phyloP scores from a whole-genome alignment of 1,140 invertebrate genomes.

The Scaptomyza montana region DNA sequence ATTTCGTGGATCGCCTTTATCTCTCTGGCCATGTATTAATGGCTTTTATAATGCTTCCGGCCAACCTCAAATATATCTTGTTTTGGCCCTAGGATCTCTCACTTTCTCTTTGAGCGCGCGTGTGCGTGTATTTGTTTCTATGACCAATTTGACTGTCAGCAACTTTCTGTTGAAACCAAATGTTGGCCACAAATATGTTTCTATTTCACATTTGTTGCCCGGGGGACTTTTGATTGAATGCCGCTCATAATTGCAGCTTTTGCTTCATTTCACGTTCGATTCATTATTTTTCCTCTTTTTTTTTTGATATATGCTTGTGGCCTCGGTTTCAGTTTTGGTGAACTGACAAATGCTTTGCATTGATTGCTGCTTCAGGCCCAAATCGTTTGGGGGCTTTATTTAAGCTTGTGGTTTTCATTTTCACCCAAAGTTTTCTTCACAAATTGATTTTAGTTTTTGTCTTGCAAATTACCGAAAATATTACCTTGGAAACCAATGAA shows the following conservation, averaged over 20 bases:
- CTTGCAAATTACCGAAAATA: no score
- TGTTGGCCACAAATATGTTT: constrained; percentile 37
- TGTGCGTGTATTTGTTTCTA: constrained; percentile 13
- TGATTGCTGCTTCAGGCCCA: constrained; percentile 48
- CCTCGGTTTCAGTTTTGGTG: constrained; percentile 16
- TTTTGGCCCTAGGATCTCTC: constrained; percentile 10
- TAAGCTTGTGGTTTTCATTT: constrained; percentile 4
- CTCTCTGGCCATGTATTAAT: constrained; percentile 61
- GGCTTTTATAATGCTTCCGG: constrained; percentile 74
- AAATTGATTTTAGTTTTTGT: not conserved
- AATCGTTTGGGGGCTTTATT: constrained; percentile 14
- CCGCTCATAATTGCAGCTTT: constrained; percentile 71
- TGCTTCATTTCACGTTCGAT: constrained; percentile 57
- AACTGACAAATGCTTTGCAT: constrained; percentile 59
- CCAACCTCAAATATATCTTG: constrained; percentile 40
- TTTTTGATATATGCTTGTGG: constrained; percentile 39
- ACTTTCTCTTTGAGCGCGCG: constrained; percentile 17
- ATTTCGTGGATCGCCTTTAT: constrained; percentile 49
- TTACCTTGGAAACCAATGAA: no score
- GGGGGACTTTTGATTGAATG: constrained; percentile 67
- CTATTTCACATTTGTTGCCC: constrained; percentile 20
- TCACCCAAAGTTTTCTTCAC: not conserved
- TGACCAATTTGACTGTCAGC: constrained; percentile 75
- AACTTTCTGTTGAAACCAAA: constrained; percentile 44
- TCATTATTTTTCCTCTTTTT: constrained; percentile 14